phyloP scores from a whole-genome alignment of 2,888 invertebrate species.

The Papilio gigon region DNA sequence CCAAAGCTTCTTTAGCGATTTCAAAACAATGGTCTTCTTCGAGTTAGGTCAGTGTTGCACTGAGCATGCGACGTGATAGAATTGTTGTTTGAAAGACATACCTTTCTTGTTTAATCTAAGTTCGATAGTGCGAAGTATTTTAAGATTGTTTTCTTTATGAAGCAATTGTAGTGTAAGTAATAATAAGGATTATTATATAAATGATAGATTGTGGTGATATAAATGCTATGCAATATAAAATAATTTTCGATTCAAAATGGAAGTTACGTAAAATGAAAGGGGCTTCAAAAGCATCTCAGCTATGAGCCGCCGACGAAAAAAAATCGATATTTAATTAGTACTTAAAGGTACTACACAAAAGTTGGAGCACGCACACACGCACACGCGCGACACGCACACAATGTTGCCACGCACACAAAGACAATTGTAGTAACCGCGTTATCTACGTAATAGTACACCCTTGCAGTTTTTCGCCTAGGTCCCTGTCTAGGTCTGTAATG shows the following conservation, averaged over 20 bases:
- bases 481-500: conserved; percentile 72
- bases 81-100: too few species aligned
- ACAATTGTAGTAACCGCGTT: conserved; percentile 48
- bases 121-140: too few species aligned
- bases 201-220: not conserved
- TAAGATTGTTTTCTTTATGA: too few species aligned
- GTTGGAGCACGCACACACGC: conserved; percentile 39
- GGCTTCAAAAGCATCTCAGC: conserved; percentile 23
- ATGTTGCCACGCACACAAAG: conserved; percentile 37
- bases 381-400: conserved; percentile 36
- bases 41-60: too few species aligned
- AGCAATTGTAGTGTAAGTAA: too few species aligned
- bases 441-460: conserved; percentile 65
- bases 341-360: conserved; percentile 40
- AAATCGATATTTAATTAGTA: conserved; percentile 42
- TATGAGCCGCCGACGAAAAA: conserved; percentile 27
- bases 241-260: conserved; percentile 18
- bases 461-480: conserved; percentile 77
- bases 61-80: too few species aligned
- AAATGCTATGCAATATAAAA: not conserved
- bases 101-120: too few species aligned
- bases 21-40: too few species aligned
- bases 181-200: too few species aligned
- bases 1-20: too few species aligned
- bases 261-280: not conserved